Conservation (phyloP, 2,113 vertebrate genomes). For the Arenaria interpres region DNA sequence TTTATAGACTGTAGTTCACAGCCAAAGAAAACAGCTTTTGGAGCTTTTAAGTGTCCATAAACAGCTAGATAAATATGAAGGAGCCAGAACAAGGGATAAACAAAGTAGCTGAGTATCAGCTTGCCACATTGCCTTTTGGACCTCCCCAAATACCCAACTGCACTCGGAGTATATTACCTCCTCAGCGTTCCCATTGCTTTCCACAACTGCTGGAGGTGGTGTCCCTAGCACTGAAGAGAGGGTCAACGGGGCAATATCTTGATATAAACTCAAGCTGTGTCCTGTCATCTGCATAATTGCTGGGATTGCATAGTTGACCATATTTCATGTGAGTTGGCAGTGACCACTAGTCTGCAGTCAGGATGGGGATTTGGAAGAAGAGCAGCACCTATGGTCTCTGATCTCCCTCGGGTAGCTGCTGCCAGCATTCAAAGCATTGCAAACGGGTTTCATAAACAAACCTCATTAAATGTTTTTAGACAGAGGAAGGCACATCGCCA, state of each 20-base stretch:
- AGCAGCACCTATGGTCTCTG: constrained; percentile 48
- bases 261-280: not conserved
- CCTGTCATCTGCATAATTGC: constrained; percentile 25
- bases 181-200: not conserved
- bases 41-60: constrained; percentile 75
- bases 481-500: constrained; percentile 61
- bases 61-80: constrained; percentile 72
- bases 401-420: constrained; percentile 49
- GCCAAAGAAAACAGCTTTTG: constrained; percentile 81
- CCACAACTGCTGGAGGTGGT: not conserved
- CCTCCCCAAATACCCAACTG: not conserved
- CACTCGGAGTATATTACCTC: not conserved
- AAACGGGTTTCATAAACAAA: constrained; percentile 60
- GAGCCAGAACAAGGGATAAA: constrained; percentile 71
- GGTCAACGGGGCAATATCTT: constrained; percentile 2
- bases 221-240: not conserved
- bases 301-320: not conserved
- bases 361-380: constrained; percentile 12
- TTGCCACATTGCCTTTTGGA: constrained; percentile 36
- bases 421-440: constrained; percentile 69
- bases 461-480: constrained; percentile 70
- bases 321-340: constrained; percentile 43
- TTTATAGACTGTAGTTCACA: constrained; percentile 71
- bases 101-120: constrained; percentile 55
- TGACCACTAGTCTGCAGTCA: not conserved